Evolutionary conservation across 2,113 vertebrate species (phyloP).

Genomic region (Xiphophorus hellerii): DNA sequence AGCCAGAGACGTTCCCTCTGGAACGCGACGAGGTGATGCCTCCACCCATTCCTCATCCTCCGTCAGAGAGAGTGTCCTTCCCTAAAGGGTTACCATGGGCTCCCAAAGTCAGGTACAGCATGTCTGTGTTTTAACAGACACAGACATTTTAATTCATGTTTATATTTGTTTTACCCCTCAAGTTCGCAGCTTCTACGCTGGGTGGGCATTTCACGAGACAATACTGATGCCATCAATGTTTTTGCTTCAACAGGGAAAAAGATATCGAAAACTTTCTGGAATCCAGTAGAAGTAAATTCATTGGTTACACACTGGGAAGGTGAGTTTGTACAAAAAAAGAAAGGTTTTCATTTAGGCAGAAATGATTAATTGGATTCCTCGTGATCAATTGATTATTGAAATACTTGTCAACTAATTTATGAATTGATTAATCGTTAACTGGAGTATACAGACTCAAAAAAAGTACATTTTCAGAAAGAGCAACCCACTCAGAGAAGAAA

Average conservation of each 20-base stretch:
- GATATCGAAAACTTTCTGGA: constrained; percentile 98
- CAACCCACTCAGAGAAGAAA: too few relatives aligned
- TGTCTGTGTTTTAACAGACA: neutral
- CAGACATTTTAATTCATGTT: neutral
- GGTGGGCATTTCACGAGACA: neutral
- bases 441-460: too few relatives aligned
- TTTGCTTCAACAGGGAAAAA: constrained; percentile 85
- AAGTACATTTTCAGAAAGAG: too few relatives aligned
- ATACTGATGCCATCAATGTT: neutral
- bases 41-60: constrained; percentile 88
- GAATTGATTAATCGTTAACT: too few relatives aligned
- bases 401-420: too few relatives aligned
- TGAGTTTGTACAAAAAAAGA: constrained; percentile 60
- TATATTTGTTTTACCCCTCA: neutral
- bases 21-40: constrained; percentile 97
- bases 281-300: constrained; percentile 98
- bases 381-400: too few relatives aligned
- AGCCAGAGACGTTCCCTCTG: constrained; percentile 91
- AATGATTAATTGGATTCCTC: too few relatives aligned
- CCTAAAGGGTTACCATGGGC: constrained; percentile 97
- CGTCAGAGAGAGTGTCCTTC: constrained; percentile 90
- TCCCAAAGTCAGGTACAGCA: constrained; percentile 94
- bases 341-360: neutral
- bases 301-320: constrained; percentile 96
- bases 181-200: neutral